Evolutionary conservation across 2,113 vertebrate genomes (phyloP), one percentile per base, ranked within the genome.

Genomic region (Scatophagus argus): DNA sequence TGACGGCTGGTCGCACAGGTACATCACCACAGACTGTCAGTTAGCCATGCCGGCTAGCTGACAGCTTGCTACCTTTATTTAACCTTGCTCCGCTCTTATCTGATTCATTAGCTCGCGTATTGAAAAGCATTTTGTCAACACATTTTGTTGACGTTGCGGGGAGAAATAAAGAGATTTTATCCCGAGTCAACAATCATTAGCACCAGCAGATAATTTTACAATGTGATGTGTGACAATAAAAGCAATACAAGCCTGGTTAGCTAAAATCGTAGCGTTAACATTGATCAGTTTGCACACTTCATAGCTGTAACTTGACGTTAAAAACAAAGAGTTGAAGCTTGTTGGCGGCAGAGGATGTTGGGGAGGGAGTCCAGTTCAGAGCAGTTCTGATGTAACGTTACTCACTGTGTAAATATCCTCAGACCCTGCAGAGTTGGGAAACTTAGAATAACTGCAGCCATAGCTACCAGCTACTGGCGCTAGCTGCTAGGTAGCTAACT

Each of bases 401-500:
- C 93, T 95, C 88, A 94, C 92, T 92, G 94, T 71, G 93, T 78
- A 25, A 91, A 88, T 46, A 70, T 75, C 61, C 87, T 89, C 56
- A 94, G 54, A 59, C 86, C 84, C 36, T 88, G 90, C 14, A 88
- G 83, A 75, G 79, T 81, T 36, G 87, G 83, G 62, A 89, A 89
- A 84, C 88, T 94, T 74, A 94, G 72, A 25, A 95, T 90, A 43
- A 94, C 88, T 41, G 93, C 91, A 87, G 94, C 93, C 94, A 95
- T 95, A 8, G 25, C 77, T 67, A 54, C 38, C 43, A 74, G 84
- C 84, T 74, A 38, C 9, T 34, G 27, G n/a, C 23, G 62, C 58
- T 90, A 85, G 75, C 77, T 58, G 52, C 47, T 59, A 58, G 29
- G 31, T 59, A 43, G 70, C 78, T 74, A 63, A 44, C 56, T 27